phyloP scores from a whole-genome alignment of 2,797 vertebrate genomes.

The Onychomys torridus region DNA sequence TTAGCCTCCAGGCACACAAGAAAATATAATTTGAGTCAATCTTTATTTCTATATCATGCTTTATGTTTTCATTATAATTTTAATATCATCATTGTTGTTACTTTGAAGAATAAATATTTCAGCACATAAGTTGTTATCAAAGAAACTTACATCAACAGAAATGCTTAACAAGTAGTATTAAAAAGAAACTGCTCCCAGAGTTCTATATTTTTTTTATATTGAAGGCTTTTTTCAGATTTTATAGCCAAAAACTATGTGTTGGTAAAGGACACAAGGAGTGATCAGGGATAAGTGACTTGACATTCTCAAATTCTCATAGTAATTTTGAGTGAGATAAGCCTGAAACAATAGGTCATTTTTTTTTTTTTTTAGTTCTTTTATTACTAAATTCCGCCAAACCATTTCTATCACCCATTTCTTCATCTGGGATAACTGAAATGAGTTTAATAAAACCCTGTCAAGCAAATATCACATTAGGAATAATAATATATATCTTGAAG shows the following conservation, averaged over 20 bases:
- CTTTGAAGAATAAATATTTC: slow-evolving; percentile 37
- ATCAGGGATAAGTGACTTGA: not conserved
- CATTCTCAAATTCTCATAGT: slow-evolving; percentile 29
- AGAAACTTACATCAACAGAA: slow-evolving; percentile 19
- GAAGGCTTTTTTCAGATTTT: not conserved
- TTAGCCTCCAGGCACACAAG: slow-evolving; percentile 24
- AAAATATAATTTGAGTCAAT: slow-evolving; percentile 9
- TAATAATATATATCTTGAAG: slow-evolving; percentile 67
- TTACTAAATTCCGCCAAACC: slow-evolving; percentile 36
- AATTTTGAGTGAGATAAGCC: slow-evolving; percentile 32
- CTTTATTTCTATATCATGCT: not conserved
- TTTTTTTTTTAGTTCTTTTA: not conserved
- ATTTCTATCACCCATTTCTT: slow-evolving; percentile 51
- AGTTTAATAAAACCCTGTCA: slow-evolving; percentile 74
- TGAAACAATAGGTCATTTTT: slow-evolving; percentile 24
- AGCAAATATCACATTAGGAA: slow-evolving; percentile 69
- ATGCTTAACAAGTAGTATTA: not conserved
- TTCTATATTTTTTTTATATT: slow-evolving; percentile 1
- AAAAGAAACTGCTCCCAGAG: not conserved
- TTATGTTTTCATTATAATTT: not conserved
- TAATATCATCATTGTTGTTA: not conserved
- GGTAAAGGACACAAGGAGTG: not conserved
- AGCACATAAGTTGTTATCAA: not conserved
- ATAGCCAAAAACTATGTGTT: not conserved
- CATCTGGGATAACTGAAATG: slow-evolving; percentile 66